Base-by-base conservation (phyloP, 2,888 invertebrate genomes). In the Malthinus flaveolus region DNA sequence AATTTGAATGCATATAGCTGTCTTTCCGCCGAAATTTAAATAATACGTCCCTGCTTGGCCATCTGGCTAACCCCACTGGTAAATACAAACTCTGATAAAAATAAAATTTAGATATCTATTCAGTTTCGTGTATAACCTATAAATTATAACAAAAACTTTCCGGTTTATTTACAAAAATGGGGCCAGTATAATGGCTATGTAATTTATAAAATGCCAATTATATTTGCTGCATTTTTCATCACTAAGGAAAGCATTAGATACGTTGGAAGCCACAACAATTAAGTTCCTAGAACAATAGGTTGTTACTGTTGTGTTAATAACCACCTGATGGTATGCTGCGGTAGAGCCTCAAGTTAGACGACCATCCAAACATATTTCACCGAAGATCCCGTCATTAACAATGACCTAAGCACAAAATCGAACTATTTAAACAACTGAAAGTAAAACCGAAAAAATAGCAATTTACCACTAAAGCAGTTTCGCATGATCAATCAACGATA, bases 281-380 rank as follows among this genome's bases (percentile, higher is more conserved):
- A 13, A 42, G 10, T 32, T 13, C 10, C 7, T 50, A 1, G 13
- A 42, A 33, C 23, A 42, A 10, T 50, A 32, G 1, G 12, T 39
- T 50, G 50, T n/a, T 31, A 1, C 5, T 10, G 33, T n/a, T 32
- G 42, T 13, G 10, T 37, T 8, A 23, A 23, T 9, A 42, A 13
- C 1, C 11, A 39, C 39, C n/a, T 50, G 8, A 12, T 8, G 15
- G 50, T 50, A 12, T 50, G 50, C 42, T 50, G 50, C 32, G 9
- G 15, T 23, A 5, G n/a, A 42, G 13, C n/a, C n/a, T 13, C 39
- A 9, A 4, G 8, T n/a, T 13, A 6, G n/a, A 39, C 39, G 9
- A 42, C 39, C 1, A 7, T 15, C 13, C 9, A 9, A 42, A n/a
- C 1, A 15, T 15, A 1, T 9, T 15, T 10, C 11, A 10, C 39